A percentile compares a stretch with the other conserved stretches of the same genome.
phyloP scores from a whole-genome alignment of 2,797 vertebrate genomes.

The Epinephelus awoara region DNA sequence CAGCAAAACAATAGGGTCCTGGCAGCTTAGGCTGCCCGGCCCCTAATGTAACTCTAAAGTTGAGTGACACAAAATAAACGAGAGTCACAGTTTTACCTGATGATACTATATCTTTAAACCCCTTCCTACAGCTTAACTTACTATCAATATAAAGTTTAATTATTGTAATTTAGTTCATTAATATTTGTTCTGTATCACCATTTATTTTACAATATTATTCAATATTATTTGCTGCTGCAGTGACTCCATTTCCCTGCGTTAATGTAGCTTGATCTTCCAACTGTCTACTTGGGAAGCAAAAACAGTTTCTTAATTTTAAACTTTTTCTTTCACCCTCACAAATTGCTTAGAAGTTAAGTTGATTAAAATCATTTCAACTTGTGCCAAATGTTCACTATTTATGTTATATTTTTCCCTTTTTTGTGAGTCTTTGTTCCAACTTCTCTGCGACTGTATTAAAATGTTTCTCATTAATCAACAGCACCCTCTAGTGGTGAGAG shows the following conservation, averaged over 20 bases:
- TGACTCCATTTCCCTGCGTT: neutral
- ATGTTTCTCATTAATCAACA: constrained; percentile 23
- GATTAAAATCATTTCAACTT: neutral
- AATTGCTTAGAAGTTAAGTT: neutral
- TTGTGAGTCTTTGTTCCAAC: constrained; percentile 21
- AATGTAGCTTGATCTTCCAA: neutral
- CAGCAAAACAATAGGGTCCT: too few relatives aligned
- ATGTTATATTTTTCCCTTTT: neutral
- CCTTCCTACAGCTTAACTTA: neutral
- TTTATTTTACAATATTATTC: neutral
- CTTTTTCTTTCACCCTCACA: neutral
- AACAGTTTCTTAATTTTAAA: neutral
- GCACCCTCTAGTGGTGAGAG: constrained; percentile 26
- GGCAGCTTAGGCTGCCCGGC: too few relatives aligned
- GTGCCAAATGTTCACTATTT: neutral
- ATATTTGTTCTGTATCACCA: too few relatives aligned
- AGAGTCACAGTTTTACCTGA: too few relatives aligned
- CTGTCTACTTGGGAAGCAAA: neutral
- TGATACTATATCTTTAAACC: too few relatives aligned
- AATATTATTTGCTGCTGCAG: neutral
- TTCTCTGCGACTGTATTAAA: neutral
- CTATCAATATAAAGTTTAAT: neutral
- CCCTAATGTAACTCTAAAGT: too few relatives aligned
- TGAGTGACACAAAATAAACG: too few relatives aligned
- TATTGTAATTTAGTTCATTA: neutral